These are phyloP conservation scores for Simalia tracyae DNA, from an alignment of 2,797 vertebrate genomes.

Conservation along the genomic window DNA sequence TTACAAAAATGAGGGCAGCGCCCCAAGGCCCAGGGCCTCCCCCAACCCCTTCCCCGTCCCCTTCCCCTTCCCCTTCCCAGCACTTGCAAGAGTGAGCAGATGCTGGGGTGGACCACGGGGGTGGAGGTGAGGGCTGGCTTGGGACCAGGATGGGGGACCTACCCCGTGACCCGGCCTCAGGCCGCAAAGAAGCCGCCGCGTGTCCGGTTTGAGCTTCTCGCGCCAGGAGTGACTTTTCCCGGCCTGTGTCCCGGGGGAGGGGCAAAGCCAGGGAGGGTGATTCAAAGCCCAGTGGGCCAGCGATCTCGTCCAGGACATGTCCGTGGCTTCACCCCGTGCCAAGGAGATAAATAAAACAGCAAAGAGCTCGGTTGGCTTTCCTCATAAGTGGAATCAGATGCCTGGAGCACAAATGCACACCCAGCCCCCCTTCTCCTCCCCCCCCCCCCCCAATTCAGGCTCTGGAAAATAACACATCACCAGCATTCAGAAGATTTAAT, in stretches of 20 bases:
- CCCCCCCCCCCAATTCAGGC: not conserved
- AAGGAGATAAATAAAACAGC: not conserved
- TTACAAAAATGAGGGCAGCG: too few relatives aligned
- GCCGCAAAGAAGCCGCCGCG: too few relatives aligned
- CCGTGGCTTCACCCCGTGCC: not conserved
- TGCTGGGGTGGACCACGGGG: too few relatives aligned
- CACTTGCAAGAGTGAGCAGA: too few relatives aligned
- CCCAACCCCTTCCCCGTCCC: too few relatives aligned
- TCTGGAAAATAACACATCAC: slow-evolving; percentile 12
- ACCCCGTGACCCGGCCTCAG: too few relatives aligned
- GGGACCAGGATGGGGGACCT: too few relatives aligned
- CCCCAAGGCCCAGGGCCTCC: too few relatives aligned
- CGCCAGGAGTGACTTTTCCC: not conserved
- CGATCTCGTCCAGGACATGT: not conserved
- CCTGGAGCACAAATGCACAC: not conserved
- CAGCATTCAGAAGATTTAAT: slow-evolving; percentile 31
- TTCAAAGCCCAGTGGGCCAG: not conserved
- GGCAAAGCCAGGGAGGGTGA: not conserved
- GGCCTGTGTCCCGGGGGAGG: not conserved
- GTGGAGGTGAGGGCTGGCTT: too few relatives aligned
- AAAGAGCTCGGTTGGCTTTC: too few relatives aligned
- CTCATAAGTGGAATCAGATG: slow-evolving; percentile 13
- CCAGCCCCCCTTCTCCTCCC: not conserved
- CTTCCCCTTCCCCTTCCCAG: too few relatives aligned
- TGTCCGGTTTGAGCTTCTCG: not conserved